Percentiles rank a stretch among this genome's conserved stretches.
These are phyloP conservation scores for Drosophila pegasa DNA, from an alignment of 2,888 invertebrate genomes.

Conservation along the genomic window DNA sequence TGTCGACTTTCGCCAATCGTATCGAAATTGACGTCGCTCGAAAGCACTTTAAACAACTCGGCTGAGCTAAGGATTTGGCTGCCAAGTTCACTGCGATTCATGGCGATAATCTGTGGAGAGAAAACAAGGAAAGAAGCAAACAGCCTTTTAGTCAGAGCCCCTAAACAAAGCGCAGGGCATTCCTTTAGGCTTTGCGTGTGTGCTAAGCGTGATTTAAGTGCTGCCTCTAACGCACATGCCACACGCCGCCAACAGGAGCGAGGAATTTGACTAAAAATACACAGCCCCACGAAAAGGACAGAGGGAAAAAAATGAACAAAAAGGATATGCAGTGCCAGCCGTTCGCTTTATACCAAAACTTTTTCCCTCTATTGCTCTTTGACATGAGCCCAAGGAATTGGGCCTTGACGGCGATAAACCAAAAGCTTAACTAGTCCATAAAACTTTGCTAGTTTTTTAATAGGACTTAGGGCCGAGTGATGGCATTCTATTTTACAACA, in stretches of 20 bases:
- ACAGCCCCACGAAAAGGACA: neutral
- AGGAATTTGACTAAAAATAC: conserved; percentile 19
- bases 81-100: conserved; percentile 67
- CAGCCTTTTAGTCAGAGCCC: conserved; percentile 10
- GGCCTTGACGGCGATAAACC: conserved; percentile 16
- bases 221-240: conserved; percentile 38
- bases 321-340: conserved; percentile 30
- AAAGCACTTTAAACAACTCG: conserved; percentile 46
- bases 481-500: conserved; percentile 1
- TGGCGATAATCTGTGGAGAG: conserved; percentile 63
- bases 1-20: conserved; percentile 44
- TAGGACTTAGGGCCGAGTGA: neutral
- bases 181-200: conserved; percentile 31
- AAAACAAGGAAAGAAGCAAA: conserved; percentile 5
- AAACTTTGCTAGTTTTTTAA: neutral
- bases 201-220: conserved; percentile 46
- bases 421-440: neutral
- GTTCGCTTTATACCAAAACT: conserved; percentile 16
- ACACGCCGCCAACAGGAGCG: conserved; percentile 8
- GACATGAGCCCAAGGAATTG: conserved; percentile 34
- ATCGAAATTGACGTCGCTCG: conserved; percentile 47
- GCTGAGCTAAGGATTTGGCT: conserved; percentile 39
- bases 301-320: neutral
- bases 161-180: neutral
- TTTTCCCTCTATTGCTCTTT: conserved; percentile 30